phyloP scores from a whole-genome alignment of 2,113 vertebrate species.

The Raja brachyura region DNA sequence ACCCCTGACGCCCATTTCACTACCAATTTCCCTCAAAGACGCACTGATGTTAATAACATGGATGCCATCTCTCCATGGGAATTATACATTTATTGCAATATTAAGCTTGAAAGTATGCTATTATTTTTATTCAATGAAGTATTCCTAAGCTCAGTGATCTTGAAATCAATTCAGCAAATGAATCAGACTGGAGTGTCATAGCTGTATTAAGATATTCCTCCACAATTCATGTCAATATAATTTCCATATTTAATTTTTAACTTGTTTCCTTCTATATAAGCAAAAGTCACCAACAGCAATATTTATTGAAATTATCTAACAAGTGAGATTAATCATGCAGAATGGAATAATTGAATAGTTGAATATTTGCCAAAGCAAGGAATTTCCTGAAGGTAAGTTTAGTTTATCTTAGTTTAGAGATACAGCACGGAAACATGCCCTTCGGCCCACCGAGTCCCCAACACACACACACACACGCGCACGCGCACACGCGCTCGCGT shows the following conservation, averaged over 20 bases:
- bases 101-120: background rate
- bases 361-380: too few species aligned
- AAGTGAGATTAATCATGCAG: background rate
- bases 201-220: background rate
- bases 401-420: too few species aligned
- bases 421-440: too few species aligned
- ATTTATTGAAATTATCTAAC: background rate
- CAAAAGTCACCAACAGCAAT: background rate
- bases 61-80: background rate
- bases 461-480: too few species aligned
- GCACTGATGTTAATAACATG: background rate
- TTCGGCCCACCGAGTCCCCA: too few species aligned
- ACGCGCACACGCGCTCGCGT: too few species aligned
- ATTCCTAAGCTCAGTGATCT: background rate
- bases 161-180: background rate
- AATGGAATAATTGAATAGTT: background rate
- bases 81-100: background rate
- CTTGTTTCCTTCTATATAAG: background rate
- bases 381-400: too few species aligned
- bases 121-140: background rate
- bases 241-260: slow-evolving; percentile 28
- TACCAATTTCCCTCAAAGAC: background rate
- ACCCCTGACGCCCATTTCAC: background rate
- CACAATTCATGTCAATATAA: background rate
- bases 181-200: background rate